phyloP scores from a whole-genome alignment of 2,797 vertebrate species.

The Prionace glauca region DNA sequence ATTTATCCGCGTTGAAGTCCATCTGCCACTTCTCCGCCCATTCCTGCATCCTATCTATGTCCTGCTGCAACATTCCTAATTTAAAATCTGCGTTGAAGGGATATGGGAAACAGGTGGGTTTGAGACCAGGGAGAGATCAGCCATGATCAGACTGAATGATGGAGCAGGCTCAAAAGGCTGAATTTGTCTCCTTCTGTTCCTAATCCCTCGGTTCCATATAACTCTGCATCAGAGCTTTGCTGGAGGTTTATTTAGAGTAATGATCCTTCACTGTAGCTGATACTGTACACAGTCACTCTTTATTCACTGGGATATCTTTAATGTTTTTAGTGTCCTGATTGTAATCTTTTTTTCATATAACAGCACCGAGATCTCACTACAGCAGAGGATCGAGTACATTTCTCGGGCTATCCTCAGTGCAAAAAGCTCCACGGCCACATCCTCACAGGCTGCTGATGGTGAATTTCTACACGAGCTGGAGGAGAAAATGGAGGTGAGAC shows the following conservation, averaged over 20 bases:
- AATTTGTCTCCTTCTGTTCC: too few species aligned
- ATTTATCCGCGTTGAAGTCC: too few species aligned
- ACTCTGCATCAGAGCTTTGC: neutral
- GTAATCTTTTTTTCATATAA: constrained; percentile 33
- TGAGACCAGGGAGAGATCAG: too few species aligned
- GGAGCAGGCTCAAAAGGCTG: too few species aligned
- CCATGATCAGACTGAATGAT: too few species aligned
- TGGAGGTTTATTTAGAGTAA: neutral
- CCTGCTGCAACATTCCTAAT: too few species aligned
- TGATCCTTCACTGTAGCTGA: neutral
- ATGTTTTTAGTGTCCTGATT: neutral
- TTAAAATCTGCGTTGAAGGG: too few species aligned
- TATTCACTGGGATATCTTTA: neutral
- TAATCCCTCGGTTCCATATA: too few species aligned
- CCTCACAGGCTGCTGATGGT: constrained; percentile 82
- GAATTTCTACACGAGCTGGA: constrained; percentile 97
- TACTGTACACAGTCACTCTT: neutral
- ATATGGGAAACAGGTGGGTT: too few species aligned
- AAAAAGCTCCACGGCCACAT: constrained; percentile 86
- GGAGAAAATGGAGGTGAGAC: constrained; percentile 90
- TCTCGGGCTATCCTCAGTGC: constrained; percentile 93
- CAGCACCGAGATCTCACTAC: constrained; percentile 90
- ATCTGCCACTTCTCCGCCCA: too few species aligned
- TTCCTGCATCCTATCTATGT: too few species aligned
- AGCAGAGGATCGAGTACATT: constrained; percentile 89